phyloP scores from a whole-genome alignment of 35 echinoderm and acorn worm species.

The Eucidaris tribuloides region DNA sequence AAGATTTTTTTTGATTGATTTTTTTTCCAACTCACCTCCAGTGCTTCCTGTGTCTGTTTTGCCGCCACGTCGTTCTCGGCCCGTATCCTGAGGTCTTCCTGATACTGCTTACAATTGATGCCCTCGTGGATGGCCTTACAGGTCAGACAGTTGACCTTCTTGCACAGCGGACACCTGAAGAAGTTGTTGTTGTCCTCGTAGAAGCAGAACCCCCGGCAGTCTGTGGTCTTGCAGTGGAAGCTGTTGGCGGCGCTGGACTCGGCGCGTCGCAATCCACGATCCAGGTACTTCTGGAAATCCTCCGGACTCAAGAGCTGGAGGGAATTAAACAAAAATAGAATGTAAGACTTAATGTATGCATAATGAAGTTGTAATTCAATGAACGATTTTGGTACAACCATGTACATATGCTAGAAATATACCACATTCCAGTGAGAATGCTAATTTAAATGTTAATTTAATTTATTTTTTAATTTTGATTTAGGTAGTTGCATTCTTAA shows the following conservation, averaged over 20 bases:
- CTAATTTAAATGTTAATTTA: too few relatives aligned
- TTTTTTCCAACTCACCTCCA: conserved; percentile 70
- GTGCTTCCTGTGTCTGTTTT: conserved; percentile 67
- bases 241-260: conserved; percentile 66
- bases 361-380: too few relatives aligned
- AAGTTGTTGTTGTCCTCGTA: conserved; percentile 98
- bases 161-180: conserved; percentile 80
- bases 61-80: conserved; percentile 85
- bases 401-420: too few relatives aligned
- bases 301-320: conserved; percentile 62
- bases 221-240: conserved; percentile 94
- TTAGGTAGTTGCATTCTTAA: too few relatives aligned
- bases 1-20: too few relatives aligned
- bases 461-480: too few relatives aligned
- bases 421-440: too few relatives aligned
- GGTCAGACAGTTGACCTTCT: conserved; percentile 84
- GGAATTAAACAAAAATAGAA: too few relatives aligned
- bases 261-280: conserved; percentile 62
- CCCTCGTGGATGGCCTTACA: conserved; percentile 98
- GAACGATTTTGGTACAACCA: too few relatives aligned
- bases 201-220: conserved; percentile 87
- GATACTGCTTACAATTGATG: conserved; percentile 94
- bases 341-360: too few relatives aligned
- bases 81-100: conserved; percentile 68
- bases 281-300: conserved; percentile 72